Conservation (phyloP, 2,797 vertebrate species). For the Micromesistius poutassou region DNA sequence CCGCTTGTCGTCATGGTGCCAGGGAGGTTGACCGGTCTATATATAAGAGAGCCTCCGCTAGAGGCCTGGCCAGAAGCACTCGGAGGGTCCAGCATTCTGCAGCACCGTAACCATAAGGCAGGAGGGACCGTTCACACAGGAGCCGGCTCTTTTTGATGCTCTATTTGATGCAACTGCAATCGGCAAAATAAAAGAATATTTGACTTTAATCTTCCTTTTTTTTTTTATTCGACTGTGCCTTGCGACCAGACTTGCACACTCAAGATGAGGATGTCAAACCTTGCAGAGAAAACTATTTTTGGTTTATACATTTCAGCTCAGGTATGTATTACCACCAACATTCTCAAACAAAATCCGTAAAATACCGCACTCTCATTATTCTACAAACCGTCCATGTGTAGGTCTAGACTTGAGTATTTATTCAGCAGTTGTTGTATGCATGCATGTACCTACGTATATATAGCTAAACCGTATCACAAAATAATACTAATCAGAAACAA, state of each 20-base stretch:
- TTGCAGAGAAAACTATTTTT: conserved; percentile 40
- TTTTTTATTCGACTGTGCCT: conserved; percentile 25
- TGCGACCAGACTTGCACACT: neutral
- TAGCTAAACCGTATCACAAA: too few species aligned
- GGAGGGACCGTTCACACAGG: neutral
- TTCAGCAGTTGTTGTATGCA: neutral
- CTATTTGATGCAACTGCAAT: conserved; percentile 17
- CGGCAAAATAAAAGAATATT: conserved; percentile 23
- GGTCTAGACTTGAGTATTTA: neutral
- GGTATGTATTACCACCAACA: conserved; percentile 47
- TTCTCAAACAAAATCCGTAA: neutral
- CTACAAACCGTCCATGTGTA: neutral
- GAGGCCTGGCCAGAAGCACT: conserved; percentile 50
- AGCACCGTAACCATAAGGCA: conserved; percentile 4
- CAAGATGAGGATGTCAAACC: conserved; percentile 43
- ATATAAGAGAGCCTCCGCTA: conserved; percentile 55
- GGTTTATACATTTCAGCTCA: conserved; percentile 56
- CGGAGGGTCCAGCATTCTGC: conserved; percentile 54
- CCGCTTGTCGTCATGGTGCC: conserved; percentile 62
- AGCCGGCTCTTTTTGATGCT: neutral
- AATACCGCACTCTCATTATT: neutral
- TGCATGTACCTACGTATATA: too few species aligned
- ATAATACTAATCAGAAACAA: neutral
- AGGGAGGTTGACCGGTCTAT: conserved; percentile 34
- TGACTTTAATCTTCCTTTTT: conserved; percentile 30